A percentile compares a stretch with the other conserved stretches of the same genome.
phyloP scores from a whole-genome alignment of 2,113 vertebrate genomes.

The Saccopteryx bilineata region DNA sequence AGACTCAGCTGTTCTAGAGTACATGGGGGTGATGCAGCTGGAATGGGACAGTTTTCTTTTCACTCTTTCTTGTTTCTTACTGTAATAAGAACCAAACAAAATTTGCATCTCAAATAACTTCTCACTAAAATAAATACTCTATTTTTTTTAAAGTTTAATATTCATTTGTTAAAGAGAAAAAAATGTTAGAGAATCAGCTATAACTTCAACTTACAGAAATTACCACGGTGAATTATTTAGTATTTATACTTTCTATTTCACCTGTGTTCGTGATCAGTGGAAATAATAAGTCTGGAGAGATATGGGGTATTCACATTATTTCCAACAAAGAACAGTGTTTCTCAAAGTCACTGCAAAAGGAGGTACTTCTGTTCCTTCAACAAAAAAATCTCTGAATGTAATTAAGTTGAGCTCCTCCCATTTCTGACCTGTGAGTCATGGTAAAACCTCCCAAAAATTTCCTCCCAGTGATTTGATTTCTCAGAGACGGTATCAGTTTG shows the following conservation, averaged over 20 bases:
- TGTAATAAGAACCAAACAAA: background rate
- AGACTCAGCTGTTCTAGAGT: background rate
- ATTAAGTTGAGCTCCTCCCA: constrained; percentile 44
- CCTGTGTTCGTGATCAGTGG: background rate
- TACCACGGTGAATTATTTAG: background rate
- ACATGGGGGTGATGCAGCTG: background rate
- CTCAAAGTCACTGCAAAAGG: background rate
- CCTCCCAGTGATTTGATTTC: background rate
- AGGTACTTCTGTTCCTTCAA: background rate
- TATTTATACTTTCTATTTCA: background rate
- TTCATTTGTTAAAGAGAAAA: background rate
- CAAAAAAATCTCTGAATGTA: background rate
- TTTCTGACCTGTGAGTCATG: background rate
- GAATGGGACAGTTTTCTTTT: background rate
- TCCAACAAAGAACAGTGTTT: constrained; percentile 4
- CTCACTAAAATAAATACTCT: constrained; percentile 2
- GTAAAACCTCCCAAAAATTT: background rate
- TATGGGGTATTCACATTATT: background rate
- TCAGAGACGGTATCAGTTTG: background rate
- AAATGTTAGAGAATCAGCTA: background rate
- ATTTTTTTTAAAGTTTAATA: background rate
- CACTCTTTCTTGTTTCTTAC: background rate
- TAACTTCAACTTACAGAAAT: constrained; percentile 30
- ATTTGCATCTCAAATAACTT: constrained; percentile 25
- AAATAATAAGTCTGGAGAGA: background rate